Percentiles rank a stretch among this genome's conserved stretches.
Conservation (phyloP, 2,888 invertebrate genomes). For the Clitarchus hookeri region DNA sequence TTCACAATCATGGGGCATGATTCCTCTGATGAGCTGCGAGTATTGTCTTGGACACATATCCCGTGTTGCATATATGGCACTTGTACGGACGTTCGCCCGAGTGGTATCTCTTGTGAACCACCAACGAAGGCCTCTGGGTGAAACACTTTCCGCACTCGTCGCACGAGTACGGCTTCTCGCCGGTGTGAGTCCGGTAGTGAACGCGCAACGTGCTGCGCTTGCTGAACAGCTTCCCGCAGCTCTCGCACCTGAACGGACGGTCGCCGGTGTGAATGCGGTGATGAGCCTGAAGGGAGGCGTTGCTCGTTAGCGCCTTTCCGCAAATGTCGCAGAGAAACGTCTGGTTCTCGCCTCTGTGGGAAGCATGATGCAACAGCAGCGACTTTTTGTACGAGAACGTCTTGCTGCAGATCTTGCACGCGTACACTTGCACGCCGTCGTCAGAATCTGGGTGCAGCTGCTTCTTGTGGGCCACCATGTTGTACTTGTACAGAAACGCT, state of each 20-base stretch:
- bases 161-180: constrained; percentile 58
- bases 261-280: constrained; percentile 33
- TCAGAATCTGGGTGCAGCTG: constrained; percentile 48
- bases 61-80: constrained; percentile 34
- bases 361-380: constrained; percentile 33
- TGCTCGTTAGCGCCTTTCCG: constrained; percentile 37
- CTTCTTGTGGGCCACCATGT: constrained; percentile 51
- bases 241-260: constrained; percentile 31
- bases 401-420: constrained; percentile 34
- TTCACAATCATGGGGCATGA: constrained; percentile 31
- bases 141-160: constrained; percentile 58
- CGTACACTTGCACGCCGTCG: constrained; percentile 27
- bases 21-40: constrained; percentile 44
- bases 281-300: constrained; percentile 33
- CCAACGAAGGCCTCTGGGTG: constrained; percentile 59
- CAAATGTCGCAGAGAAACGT: constrained; percentile 37
- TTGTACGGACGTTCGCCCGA: constrained; percentile 49
- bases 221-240: constrained; percentile 32
- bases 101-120: constrained; percentile 58
- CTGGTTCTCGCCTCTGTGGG: constrained; percentile 34
- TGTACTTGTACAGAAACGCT: constrained; percentile 52
- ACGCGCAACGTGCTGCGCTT: constrained; percentile 31
- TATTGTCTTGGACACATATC: constrained; percentile 35
- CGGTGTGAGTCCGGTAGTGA: constrained; percentile 48
- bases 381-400: constrained; percentile 38